Conservation (phyloP, 2,888 invertebrate species). For the Bombylius major region DNA sequence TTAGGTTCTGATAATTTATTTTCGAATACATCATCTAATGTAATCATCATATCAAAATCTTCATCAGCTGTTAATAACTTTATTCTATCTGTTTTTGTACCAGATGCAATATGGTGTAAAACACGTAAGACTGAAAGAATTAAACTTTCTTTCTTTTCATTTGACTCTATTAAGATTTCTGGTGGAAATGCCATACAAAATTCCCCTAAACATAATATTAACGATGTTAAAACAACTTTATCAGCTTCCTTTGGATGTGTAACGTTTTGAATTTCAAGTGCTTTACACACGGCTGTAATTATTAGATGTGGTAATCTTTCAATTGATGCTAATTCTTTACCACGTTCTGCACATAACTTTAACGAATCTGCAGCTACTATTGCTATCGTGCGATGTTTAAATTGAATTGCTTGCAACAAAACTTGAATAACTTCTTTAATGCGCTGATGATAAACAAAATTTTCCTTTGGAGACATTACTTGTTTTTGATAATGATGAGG, state of each 20-base stretch:
- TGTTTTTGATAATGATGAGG: constrained; percentile 22
- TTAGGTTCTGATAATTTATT: constrained; percentile 26
- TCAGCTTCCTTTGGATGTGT: constrained; percentile 33
- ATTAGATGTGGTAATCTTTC: constrained; percentile 31
- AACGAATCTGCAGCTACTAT: constrained; percentile 33
- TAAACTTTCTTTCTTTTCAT: constrained; percentile 35
- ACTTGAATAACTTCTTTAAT: constrained; percentile 35
- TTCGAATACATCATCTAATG: constrained; percentile 29
- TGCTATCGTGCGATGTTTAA: constrained; percentile 34
- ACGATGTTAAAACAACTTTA: constrained; percentile 41
- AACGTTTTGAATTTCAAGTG: constrained; percentile 34
- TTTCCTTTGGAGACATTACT: not conserved
- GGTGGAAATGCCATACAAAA: constrained; percentile 82
- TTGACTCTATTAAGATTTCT: constrained; percentile 41
- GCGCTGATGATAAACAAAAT: constrained; percentile 24
- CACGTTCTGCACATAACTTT: constrained; percentile 32
- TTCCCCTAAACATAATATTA: constrained; percentile 82
- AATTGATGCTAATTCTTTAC: constrained; percentile 28
- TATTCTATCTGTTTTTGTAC: constrained; percentile 28
- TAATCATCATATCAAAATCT: constrained; percentile 35
- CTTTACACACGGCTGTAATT: constrained; percentile 32
- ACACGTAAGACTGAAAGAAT: constrained; percentile 64
- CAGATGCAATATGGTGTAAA: constrained; percentile 31
- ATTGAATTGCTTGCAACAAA: constrained; percentile 33
- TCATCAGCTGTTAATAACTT: constrained; percentile 31